These are phyloP conservation scores for Archilochus colubris DNA, from an alignment of 2,113 vertebrate genomes.

Conservation along the genomic window DNA sequence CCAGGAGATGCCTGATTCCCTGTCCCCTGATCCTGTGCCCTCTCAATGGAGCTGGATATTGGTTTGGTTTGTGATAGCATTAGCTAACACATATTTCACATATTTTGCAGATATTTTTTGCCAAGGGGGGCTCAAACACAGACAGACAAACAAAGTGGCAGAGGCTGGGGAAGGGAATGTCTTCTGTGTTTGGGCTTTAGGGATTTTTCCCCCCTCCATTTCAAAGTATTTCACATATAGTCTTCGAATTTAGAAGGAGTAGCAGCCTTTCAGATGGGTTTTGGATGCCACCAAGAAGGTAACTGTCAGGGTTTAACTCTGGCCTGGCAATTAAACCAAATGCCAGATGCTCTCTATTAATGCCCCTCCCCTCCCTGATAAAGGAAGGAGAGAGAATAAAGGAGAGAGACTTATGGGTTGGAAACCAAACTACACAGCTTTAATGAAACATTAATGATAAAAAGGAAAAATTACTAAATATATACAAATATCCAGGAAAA, in stretches of 20 bases:
- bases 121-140: not conserved
- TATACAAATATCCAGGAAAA: no score
- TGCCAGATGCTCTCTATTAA: no score
- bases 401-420: no score
- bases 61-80: not conserved
- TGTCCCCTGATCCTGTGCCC: not conserved
- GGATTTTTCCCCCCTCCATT: not conserved
- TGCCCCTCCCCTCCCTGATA: no score
- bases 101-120: not conserved
- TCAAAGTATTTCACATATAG: not conserved
- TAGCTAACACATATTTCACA: accelerated
- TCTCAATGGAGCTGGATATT: not conserved
- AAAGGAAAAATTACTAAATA: no score
- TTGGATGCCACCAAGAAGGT: not conserved
- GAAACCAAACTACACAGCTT: no score
- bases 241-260: not conserved
- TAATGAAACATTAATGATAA: no score
- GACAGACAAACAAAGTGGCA: not conserved
- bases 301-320: not conserved
- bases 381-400: no score
- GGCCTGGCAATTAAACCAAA: no score
- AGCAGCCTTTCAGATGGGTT: not conserved
- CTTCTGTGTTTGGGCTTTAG: not conserved
- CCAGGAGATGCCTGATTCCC: not conserved
- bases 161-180: not conserved